Percentiles rank a stretch among this genome's conserved stretches.
These are phyloP conservation scores for Sitta europaea DNA, from an alignment of 2,113 vertebrate genomes.

Conservation along the genomic window DNA sequence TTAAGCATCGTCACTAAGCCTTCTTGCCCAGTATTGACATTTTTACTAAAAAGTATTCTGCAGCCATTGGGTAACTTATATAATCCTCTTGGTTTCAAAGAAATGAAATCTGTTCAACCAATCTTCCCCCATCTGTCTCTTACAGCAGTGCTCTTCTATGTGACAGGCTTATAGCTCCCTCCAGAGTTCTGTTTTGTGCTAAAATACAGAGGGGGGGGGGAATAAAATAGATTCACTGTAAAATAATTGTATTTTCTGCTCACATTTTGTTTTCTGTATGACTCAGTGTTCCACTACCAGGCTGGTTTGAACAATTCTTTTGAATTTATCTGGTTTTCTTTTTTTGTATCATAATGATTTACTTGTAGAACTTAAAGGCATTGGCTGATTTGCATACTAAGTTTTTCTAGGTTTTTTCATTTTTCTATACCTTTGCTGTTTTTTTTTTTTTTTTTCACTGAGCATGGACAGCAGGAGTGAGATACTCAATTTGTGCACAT, in stretches of 20 bases:
- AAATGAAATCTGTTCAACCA: constrained; percentile 15
- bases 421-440: background rate
- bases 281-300: background rate
- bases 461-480: background rate
- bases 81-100: constrained; percentile 31
- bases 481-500: background rate
- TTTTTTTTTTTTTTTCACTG: background rate
- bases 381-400: background rate
- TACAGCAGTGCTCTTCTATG: background rate
- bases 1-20: background rate
- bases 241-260: background rate
- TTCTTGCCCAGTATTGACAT: background rate
- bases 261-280: background rate
- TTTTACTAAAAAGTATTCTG: background rate
- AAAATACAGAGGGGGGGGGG: background rate
- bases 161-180: constrained; percentile 29
- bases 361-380: background rate
- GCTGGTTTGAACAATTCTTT: background rate
- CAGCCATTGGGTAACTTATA: background rate
- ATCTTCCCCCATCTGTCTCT: background rate
- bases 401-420: background rate
- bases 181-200: constrained; percentile 20
- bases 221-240: background rate
- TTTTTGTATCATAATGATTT: background rate
- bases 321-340: background rate